These are phyloP conservation scores for Petrocephalus schoutedeni DNA, from an alignment of 2,797 vertebrate genomes.

Conservation along the genomic window DNA sequence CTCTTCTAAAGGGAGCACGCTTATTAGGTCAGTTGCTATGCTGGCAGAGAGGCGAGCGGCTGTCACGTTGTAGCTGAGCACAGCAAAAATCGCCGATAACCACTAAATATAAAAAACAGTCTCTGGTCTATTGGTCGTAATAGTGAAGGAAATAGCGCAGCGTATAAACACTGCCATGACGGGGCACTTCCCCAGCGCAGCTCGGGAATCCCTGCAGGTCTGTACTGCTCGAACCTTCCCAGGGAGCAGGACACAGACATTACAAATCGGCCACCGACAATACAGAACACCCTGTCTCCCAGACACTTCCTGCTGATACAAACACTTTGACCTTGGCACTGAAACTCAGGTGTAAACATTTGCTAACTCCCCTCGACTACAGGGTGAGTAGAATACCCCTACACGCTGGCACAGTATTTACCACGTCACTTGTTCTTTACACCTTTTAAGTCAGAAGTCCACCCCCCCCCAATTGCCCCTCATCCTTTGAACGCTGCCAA, in stretches of 20 bases:
- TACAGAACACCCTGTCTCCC: background rate
- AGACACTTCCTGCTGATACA: background rate
- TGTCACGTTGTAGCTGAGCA: background rate
- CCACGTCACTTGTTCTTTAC: background rate
- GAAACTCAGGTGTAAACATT: slow-evolving; percentile 4
- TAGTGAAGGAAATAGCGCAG: background rate
- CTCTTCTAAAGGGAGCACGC: background rate
- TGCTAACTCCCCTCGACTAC: background rate
- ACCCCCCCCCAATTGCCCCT: background rate
- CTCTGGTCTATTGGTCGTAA: background rate
- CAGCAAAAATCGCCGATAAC: background rate
- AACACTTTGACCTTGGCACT: slow-evolving; percentile 8
- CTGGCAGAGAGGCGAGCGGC: background rate
- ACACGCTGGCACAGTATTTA: background rate
- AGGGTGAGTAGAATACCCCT: background rate
- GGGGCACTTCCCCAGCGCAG: too few species aligned
- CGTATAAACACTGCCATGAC: background rate
- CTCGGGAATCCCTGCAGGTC: background rate
- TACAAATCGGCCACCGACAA: background rate
- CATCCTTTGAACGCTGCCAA: background rate
- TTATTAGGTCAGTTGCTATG: background rate
- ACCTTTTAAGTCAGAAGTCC: slow-evolving; percentile 4
- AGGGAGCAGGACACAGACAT: background rate
- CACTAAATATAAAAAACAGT: background rate
- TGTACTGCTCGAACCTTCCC: background rate